These are phyloP conservation scores for Andrena bucephala DNA, from an alignment of 2,888 invertebrate species.

Conservation along the genomic window DNA sequence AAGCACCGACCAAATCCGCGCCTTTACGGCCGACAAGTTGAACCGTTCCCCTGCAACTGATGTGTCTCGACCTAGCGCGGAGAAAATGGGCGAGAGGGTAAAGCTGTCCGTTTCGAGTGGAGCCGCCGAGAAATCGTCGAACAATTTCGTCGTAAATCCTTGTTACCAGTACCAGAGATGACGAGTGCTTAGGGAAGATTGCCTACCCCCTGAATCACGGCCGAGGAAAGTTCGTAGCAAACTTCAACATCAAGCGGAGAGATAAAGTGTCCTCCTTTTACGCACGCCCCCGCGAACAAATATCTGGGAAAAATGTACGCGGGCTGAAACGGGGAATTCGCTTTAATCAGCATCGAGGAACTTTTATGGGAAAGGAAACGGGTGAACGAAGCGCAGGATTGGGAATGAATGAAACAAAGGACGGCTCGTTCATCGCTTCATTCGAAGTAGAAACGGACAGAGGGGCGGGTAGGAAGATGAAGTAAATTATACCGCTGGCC, in stretches of 20 bases:
- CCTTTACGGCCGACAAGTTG: conserved; percentile 12
- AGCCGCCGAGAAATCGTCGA: neutral
- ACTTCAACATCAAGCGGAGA: neutral
- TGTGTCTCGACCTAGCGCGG: neutral
- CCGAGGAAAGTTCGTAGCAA: neutral
- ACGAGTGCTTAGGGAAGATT: neutral
- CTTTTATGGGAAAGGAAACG: no score
- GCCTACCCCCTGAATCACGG: neutral
- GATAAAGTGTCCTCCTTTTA: neutral
- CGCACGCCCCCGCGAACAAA: neutral
- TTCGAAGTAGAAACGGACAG: no score
- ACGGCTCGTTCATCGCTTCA: no score
- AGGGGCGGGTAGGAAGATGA: no score
- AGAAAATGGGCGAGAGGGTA: neutral
- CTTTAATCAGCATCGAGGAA: no score
- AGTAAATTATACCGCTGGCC: no score
- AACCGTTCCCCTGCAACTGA: conserved; percentile 4
- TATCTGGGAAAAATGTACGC: neutral
- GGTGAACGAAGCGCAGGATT: no score
- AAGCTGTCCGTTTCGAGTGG: neutral
- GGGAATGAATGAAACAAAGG: no score
- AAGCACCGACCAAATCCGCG: conserved; percentile 37
- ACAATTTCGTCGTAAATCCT: neutral
- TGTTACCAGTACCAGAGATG: neutral
- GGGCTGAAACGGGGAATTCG: no score